Percentiles rank a stretch among this genome's conserved stretches.
These are phyloP conservation scores for human DNA, from an alignment of 2,113 vertebrate species.

Conservation along the genomic window DNA sequence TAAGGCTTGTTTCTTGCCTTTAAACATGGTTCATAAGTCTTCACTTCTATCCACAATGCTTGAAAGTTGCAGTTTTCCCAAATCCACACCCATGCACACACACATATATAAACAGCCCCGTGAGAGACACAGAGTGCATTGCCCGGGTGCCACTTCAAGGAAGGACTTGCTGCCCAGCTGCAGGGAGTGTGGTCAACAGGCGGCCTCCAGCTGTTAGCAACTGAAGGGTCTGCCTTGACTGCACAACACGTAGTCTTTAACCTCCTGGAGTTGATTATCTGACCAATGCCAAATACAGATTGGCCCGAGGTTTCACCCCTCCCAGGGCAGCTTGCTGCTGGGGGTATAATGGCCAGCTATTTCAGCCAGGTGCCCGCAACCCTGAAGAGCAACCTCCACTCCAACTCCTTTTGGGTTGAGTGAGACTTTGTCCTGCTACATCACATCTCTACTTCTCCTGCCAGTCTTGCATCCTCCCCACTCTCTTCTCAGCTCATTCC, in stretches of 20 bases:
- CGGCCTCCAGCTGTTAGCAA: neutral
- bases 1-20: neutral
- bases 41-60: neutral
- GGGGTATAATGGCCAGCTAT: neutral
- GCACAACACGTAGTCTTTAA: neutral
- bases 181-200: neutral
- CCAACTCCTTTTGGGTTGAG: neutral
- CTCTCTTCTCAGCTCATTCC: neutral
- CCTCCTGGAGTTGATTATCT: neutral
- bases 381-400: neutral
- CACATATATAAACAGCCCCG: accelerated
- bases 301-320: neutral
- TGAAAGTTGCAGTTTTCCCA: neutral
- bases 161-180: neutral
- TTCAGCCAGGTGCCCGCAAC: neutral
- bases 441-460: neutral
- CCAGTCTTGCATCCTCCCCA: too few relatives aligned
- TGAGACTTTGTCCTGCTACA: neutral
- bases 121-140: neutral
- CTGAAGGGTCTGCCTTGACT: neutral
- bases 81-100: too few relatives aligned
- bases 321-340: neutral
- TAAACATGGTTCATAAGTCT: neutral
- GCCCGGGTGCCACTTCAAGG: neutral
- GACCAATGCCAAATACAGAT: neutral